Evolutionary conservation across 2,113 vertebrate species (phyloP).

Genomic region (Thamnophis sirtalis): DNA sequence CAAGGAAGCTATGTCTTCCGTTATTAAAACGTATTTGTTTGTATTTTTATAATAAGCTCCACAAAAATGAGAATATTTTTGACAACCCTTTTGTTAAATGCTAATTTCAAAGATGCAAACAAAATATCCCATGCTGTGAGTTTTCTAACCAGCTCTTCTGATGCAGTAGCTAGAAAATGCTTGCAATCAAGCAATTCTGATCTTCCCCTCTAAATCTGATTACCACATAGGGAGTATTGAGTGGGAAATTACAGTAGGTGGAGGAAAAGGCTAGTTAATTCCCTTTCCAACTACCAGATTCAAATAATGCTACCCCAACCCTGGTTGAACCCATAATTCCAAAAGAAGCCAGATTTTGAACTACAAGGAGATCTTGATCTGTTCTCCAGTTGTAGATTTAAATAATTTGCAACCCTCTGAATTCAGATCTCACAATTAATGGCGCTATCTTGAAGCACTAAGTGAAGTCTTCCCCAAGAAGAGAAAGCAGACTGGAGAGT

Average conservation of each 20-base stretch:
- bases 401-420: background rate
- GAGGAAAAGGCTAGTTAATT: background rate
- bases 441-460: background rate
- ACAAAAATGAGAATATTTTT: background rate
- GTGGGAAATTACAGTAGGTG: background rate
- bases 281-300: background rate
- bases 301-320: background rate
- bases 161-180: background rate
- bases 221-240: background rate
- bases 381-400: background rate
- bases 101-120: background rate
- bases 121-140: background rate
- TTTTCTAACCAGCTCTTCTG: background rate
- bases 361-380: background rate
- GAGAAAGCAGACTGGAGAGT: background rate
- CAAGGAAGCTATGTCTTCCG: background rate
- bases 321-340: background rate
- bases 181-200: background rate
- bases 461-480: background rate
- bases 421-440: background rate
- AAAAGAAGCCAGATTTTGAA: background rate
- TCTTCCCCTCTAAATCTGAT: background rate
- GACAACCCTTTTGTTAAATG: background rate
- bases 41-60: background rate
- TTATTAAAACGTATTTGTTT: background rate